Percentiles rank a stretch among this genome's conserved stretches.
phyloP scores from a whole-genome alignment of 2,113 vertebrate species.

The Otolemur garnettii region DNA sequence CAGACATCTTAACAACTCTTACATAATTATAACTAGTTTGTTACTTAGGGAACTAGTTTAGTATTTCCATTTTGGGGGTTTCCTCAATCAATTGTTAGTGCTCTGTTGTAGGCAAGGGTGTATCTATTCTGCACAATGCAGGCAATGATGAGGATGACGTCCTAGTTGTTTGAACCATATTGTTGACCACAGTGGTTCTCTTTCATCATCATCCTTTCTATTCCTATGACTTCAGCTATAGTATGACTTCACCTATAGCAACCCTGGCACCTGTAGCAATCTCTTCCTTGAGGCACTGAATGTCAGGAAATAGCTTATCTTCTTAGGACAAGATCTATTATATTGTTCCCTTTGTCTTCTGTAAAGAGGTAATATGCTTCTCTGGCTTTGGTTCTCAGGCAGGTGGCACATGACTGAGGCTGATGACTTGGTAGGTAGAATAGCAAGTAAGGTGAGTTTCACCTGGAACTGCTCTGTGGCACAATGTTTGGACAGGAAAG shows the following conservation, averaged over 20 bases:
- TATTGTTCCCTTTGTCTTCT: not conserved
- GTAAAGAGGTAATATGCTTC: not conserved
- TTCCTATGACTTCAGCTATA: constrained; percentile 49
- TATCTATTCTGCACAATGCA: not conserved
- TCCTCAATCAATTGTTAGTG: not conserved
- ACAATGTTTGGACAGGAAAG: constrained; percentile 5
- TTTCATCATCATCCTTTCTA: not conserved
- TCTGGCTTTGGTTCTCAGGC: not conserved
- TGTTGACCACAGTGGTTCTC: not conserved
- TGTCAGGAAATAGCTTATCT: constrained; percentile 55
- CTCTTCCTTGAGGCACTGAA: not conserved
- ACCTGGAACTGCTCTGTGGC: not conserved
- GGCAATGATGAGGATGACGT: no score
- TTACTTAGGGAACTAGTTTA: not conserved
- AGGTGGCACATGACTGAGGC: not conserved
- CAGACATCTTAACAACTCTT: not conserved
- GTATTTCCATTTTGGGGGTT: not conserved
- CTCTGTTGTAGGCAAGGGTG: not conserved
- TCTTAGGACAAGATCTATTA: not conserved
- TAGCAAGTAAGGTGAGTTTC: not conserved
- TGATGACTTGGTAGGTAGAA: not conserved
- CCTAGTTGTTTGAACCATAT: not conserved
- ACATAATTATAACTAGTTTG: not conserved
- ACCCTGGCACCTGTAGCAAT: not conserved
- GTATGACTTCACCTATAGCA: not conserved